Conservation (phyloP, 2,888 invertebrate species). For the Zygaena filipendulae region DNA sequence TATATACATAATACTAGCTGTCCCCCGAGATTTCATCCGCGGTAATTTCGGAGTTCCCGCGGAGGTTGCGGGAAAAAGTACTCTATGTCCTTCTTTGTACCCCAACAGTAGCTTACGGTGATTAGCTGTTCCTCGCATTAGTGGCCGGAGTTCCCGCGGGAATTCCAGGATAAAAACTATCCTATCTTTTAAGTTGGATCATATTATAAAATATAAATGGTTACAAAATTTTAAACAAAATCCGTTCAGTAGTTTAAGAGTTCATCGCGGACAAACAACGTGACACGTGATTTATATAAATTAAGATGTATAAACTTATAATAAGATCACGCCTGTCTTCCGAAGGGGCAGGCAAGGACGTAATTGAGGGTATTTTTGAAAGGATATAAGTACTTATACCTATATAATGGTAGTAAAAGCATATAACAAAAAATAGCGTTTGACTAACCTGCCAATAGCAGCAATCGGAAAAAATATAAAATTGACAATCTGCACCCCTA, state of each 20-base stretch:
- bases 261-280: neutral
- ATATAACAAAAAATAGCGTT: neutral
- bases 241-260: neutral
- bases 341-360: too few relatives aligned
- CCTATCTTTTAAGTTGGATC: neutral
- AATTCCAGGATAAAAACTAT: neutral
- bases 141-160: too few relatives aligned
- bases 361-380: too few relatives aligned
- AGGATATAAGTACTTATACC: neutral
- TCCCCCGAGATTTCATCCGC: too few relatives aligned
- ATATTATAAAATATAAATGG: neutral
- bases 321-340: too few relatives aligned
- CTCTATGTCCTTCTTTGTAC: too few relatives aligned
- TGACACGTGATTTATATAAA: neutral
- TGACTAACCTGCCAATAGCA: slow-evolving; percentile 69
- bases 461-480: slow-evolving; percentile 70
- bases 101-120: too few relatives aligned
- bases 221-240: neutral
- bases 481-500: slow-evolving; percentile 53
- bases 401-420: neutral
- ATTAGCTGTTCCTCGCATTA: too few relatives aligned
- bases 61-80: too few relatives aligned
- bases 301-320: neutral
- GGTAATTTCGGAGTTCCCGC: too few relatives aligned
- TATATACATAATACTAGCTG: too few relatives aligned